phyloP scores from a whole-genome alignment of 2,797 vertebrate species.

The Propithecus deckenii region DNA sequence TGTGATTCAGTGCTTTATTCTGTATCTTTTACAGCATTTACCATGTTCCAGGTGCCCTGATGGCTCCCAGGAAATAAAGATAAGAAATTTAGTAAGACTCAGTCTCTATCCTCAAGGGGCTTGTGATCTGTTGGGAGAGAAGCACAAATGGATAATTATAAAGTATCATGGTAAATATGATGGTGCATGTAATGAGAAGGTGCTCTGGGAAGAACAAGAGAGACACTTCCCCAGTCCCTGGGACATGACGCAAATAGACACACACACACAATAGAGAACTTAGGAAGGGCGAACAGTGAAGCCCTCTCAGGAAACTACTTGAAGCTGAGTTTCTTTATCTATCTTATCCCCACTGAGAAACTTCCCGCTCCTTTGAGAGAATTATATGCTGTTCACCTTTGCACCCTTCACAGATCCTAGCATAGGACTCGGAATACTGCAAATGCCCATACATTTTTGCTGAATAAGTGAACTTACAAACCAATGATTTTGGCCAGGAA shows the following conservation, averaged over 20 bases:
- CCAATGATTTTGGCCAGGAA: background rate
- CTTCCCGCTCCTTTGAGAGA: background rate
- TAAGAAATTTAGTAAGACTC: background rate
- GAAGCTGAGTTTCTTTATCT: background rate
- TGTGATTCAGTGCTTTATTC: background rate
- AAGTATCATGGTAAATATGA: background rate
- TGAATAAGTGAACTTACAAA: background rate
- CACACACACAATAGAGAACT: background rate
- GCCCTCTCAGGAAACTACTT: background rate
- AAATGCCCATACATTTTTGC: background rate
- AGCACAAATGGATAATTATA: background rate
- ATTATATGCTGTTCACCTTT: background rate
- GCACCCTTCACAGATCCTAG: background rate
- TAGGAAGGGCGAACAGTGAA: background rate
- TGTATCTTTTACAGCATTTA: background rate
- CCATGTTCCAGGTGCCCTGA: background rate
- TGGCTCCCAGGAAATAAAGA: background rate
- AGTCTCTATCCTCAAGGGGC: background rate
- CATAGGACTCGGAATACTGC: background rate
- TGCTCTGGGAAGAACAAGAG: background rate
- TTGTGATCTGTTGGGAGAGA: background rate
- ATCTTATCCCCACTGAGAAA: background rate
- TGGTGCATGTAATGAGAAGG: background rate
- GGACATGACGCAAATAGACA: background rate
- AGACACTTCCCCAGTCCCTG: background rate